Evolutionary conservation across 2,113 vertebrate species (phyloP).

Genomic region (Speoplatyrhinus poulsoni): DNA sequence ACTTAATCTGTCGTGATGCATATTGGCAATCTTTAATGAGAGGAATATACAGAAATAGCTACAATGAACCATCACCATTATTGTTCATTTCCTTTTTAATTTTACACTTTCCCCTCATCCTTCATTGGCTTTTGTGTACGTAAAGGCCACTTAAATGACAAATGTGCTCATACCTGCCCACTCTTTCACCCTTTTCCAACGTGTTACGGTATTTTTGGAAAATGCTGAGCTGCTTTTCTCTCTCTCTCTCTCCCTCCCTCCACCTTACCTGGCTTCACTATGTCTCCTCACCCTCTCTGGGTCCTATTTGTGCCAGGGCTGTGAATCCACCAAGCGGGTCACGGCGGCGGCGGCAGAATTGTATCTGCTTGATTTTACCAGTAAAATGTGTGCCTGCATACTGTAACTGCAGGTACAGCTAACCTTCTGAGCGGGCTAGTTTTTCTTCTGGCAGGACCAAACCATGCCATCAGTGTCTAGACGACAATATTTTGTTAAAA

Average conservation of each 20-base stretch:
- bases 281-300: conserved; percentile 3
- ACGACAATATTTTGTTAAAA: conserved; percentile 28
- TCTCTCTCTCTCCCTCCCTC: conserved; percentile 2
- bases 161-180: conserved; percentile 15
- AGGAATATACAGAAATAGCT: too few species aligned
- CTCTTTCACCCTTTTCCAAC: conserved; percentile 15
- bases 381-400: conserved; percentile 1
- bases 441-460: conserved; percentile 20
- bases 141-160: not conserved
- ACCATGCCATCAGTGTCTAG: conserved; percentile 14
- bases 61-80: too few species aligned
- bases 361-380: conserved; percentile 7
- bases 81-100: too few species aligned
- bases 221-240: conserved; percentile 24
- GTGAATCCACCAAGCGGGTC: conserved; percentile 30
- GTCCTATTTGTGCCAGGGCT: conserved; percentile 25
- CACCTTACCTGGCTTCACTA: not conserved
- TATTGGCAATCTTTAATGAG: too few species aligned
- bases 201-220: conserved; percentile 41
- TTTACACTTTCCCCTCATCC: not conserved
- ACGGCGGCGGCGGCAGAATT: conserved; percentile 6
- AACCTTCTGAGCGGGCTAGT: conserved; percentile 13
- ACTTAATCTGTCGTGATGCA: too few species aligned
- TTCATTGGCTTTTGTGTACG: conserved; percentile 13
- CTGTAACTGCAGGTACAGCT: not conserved